Percentiles rank a stretch among this genome's conserved stretches.
Conservation (phyloP, 2,797 vertebrate genomes). For the Crypturellus tataupa region DNA sequence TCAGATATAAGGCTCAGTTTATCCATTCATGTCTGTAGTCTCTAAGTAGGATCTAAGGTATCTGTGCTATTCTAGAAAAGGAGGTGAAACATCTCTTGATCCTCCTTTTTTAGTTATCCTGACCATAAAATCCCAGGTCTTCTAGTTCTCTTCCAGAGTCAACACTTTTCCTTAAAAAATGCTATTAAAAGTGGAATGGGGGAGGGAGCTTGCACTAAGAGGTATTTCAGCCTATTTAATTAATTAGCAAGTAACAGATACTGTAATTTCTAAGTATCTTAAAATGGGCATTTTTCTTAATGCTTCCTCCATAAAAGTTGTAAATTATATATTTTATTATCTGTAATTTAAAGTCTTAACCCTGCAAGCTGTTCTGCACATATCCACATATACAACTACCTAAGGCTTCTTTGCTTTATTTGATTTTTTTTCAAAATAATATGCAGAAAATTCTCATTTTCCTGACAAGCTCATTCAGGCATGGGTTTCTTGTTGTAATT, state of each 20-base stretch:
- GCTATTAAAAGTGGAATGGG: not conserved
- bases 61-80: not conserved
- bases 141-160: not conserved
- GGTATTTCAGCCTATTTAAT: not conserved
- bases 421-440: constrained; percentile 16
- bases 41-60: not conserved
- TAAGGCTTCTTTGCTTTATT: not conserved
- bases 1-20: not conserved
- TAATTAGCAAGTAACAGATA: not conserved
- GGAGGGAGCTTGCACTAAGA: not conserved
- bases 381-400: not conserved
- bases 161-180: not conserved
- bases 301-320: not conserved
- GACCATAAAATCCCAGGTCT: not conserved
- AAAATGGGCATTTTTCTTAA: not conserved
- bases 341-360: not conserved
- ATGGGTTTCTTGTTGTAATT: constrained; percentile 35
- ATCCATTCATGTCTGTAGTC: not conserved
- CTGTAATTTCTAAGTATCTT: not conserved
- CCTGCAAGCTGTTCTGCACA: not conserved
- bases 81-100: not conserved
- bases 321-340: not conserved
- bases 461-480: constrained; percentile 27
- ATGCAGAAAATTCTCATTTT: not conserved
- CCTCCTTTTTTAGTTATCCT: not conserved